Conservation (phyloP, 1,140 invertebrate genomes). For the Papilio helenus region DNA sequence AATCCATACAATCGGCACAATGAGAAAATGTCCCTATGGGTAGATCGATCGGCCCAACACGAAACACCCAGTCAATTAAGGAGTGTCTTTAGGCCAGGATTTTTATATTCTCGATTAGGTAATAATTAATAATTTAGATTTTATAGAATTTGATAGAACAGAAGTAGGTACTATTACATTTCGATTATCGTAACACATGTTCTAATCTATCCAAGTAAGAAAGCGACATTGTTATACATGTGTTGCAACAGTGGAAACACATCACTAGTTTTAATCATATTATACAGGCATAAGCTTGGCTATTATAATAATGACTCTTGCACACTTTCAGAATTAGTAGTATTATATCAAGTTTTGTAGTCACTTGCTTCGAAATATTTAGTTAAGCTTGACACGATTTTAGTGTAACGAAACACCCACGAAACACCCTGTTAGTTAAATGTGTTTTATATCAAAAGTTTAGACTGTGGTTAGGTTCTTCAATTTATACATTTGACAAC, state of each 20-base stretch:
- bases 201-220: not conserved
- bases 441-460: not conserved
- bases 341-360: slow-evolving; percentile 29
- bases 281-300: slow-evolving; percentile 16
- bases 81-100: too few species aligned
- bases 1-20: too few species aligned
- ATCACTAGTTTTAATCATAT: not conserved
- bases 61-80: too few species aligned
- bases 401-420: not conserved
- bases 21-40: too few species aligned
- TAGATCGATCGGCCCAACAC: too few species aligned
- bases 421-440: not conserved
- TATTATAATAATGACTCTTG: slow-evolving; percentile 11
- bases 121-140: not conserved
- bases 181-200: not conserved
- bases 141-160: slow-evolving; percentile 27
- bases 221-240: not conserved
- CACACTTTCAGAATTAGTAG: slow-evolving; percentile 21
- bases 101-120: too few species aligned
- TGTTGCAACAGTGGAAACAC: not conserved
- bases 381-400: slow-evolving; percentile 6
- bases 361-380: slow-evolving; percentile 30
- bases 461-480: not conserved
- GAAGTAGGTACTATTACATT: not conserved
- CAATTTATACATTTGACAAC: not conserved